Evolutionary conservation across 2,113 vertebrate genomes (phyloP).

Genomic region (Maccullochella peelii): DNA sequence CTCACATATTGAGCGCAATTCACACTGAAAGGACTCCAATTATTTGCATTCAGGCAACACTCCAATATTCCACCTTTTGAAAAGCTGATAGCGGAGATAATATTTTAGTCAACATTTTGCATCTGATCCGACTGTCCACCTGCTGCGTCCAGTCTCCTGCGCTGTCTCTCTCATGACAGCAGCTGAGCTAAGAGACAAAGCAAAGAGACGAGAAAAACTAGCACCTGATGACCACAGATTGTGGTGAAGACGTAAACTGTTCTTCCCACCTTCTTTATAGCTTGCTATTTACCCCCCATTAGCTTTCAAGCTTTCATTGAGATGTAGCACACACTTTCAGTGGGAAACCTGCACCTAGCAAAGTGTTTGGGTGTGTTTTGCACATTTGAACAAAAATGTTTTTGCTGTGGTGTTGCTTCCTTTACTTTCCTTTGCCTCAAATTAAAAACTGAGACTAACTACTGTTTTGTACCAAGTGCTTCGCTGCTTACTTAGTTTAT

Average conservation of each 20-base stretch:
- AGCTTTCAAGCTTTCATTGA: neutral
- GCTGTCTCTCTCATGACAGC: slow-evolving; percentile 11
- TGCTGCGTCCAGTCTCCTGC: neutral
- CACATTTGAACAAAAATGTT: neutral
- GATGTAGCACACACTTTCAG: neutral
- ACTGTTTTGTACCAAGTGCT: neutral
- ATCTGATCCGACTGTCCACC: neutral
- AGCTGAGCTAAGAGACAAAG: slow-evolving; percentile 10
- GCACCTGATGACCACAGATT: neutral
- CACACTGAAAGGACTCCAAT: neutral
- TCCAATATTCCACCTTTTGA: slow-evolving; percentile 14
- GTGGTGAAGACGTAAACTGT: neutral
- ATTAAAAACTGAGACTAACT: neutral
- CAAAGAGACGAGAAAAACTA: neutral
- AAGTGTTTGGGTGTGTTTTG: neutral
- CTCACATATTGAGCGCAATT: neutral
- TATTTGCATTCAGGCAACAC: neutral
- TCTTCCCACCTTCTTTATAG: neutral
- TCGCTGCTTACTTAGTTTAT: neutral
- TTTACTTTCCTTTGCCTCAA: neutral
- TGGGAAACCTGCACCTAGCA: neutral
- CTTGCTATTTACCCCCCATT: neutral
- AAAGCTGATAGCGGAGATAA: neutral
- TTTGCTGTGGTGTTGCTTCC: neutral
- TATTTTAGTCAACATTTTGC: neutral